phyloP scores from a whole-genome alignment of 2,888 invertebrate species.

The Crepidodera aurea region DNA sequence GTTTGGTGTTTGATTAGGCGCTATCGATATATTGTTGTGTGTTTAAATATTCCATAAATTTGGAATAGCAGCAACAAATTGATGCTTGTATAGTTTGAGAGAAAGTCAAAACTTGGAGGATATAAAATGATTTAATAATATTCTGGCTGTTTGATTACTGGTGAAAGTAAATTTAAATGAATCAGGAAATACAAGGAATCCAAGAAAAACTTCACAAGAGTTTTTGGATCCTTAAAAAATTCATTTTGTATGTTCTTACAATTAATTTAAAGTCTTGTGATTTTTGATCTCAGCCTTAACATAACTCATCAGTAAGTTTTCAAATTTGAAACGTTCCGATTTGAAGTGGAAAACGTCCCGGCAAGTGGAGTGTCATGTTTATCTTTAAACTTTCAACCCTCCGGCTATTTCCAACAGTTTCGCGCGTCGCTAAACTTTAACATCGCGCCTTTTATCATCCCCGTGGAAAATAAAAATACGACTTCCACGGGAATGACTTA shows the following conservation, averaged over 20 bases:
- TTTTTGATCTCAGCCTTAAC: not conserved
- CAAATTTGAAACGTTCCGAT: not conserved
- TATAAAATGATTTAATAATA: too few species aligned
- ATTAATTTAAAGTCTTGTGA: too few species aligned
- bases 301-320: not conserved
- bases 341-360: constrained; percentile 14
- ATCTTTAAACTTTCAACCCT: constrained; percentile 31
- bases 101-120: too few species aligned
- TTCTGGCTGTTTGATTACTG: too few species aligned
- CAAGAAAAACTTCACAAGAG: too few species aligned
- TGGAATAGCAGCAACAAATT: not conserved
- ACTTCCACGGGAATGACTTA: constrained; percentile 32
- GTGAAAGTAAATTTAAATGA: too few species aligned
- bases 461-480: constrained; percentile 28
- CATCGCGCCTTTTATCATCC: constrained; percentile 34
- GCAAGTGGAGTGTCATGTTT: constrained; percentile 31
- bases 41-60: not conserved
- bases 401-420: constrained; percentile 20
- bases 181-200: too few species aligned
- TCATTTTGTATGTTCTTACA: too few species aligned
- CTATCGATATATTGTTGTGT: not conserved
- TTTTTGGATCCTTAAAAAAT: too few species aligned
- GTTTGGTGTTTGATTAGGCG: constrained; percentile 3
- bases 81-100: too few species aligned
- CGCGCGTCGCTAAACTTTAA: constrained; percentile 29